These are phyloP conservation scores for Typhlichthys eigenmanni DNA, from an alignment of 2,797 vertebrate genomes.

Conservation along the genomic window DNA sequence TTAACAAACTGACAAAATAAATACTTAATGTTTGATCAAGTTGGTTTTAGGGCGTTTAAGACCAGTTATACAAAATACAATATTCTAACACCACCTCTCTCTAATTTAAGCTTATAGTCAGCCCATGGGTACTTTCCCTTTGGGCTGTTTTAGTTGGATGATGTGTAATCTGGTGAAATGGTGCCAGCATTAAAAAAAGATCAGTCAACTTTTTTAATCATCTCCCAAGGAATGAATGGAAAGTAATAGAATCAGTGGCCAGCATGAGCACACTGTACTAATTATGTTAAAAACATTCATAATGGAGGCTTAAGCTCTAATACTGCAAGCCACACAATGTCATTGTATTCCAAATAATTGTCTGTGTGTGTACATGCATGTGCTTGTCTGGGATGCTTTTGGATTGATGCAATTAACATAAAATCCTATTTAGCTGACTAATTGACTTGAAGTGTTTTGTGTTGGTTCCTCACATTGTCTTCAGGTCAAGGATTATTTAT, in stretches of 20 bases:
- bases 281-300: slow-evolving; percentile 66
- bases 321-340: slow-evolving; percentile 42
- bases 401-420: slow-evolving; percentile 75
- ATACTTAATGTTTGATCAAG: slow-evolving; percentile 28
- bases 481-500: slow-evolving; percentile 67
- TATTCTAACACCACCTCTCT: slow-evolving; percentile 38
- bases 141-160: slow-evolving; percentile 23
- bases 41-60: slow-evolving; percentile 17
- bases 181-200: slow-evolving; percentile 52
- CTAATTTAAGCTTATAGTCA: slow-evolving; percentile 40
- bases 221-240: slow-evolving; percentile 52
- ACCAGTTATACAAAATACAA: slow-evolving; percentile 42
- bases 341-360: slow-evolving; percentile 60
- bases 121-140: slow-evolving; percentile 21
- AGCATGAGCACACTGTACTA: slow-evolving; percentile 48
- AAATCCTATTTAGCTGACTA: slow-evolving; percentile 73
- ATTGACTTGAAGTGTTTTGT: slow-evolving; percentile 65
- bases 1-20: slow-evolving; percentile 7
- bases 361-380: slow-evolving; percentile 49
- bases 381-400: slow-evolving; percentile 64
- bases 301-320: slow-evolving; percentile 34
- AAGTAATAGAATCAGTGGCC: slow-evolving; percentile 61
- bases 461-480: slow-evolving; percentile 50
- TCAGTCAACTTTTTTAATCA: slow-evolving; percentile 66
- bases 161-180: slow-evolving; percentile 59